These are phyloP conservation scores for Tangachromis dhanisi DNA, from an alignment of 2,113 vertebrate species.

Conservation along the genomic window DNA sequence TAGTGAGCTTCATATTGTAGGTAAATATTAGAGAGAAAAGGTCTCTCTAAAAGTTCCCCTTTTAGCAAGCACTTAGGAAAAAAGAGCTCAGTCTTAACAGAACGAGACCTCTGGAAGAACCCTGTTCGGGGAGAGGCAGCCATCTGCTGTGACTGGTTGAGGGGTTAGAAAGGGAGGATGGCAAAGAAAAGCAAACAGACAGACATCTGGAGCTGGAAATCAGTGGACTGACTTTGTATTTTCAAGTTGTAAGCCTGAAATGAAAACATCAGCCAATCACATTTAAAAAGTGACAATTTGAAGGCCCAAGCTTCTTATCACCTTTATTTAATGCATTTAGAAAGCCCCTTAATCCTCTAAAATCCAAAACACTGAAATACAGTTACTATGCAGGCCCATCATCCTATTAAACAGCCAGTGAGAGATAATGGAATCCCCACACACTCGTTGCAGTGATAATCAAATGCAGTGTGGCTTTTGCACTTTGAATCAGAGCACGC, in stretches of 20 bases:
- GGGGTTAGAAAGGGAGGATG: neutral
- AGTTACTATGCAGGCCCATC: slow-evolving; percentile 4
- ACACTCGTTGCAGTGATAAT: neutral
- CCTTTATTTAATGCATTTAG: neutral
- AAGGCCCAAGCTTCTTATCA: neutral
- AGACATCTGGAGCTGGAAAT: neutral
- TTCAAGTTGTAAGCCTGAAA: neutral
- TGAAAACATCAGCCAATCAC: neutral
- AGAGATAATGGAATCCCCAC: neutral
- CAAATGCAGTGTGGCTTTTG: neutral
- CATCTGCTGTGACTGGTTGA: neutral
- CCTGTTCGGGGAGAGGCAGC: neutral
- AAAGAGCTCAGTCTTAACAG: neutral
- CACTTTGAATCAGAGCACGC: neutral
- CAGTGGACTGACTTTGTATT: neutral
- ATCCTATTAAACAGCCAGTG: neutral
- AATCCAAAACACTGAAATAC: neutral
- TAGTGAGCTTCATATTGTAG: neutral
- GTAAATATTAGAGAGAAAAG: neutral
- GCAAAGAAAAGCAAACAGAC: neutral
- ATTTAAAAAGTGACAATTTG: neutral
- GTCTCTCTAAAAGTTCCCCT: neutral
- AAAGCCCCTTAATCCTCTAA: neutral
- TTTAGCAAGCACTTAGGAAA: neutral
- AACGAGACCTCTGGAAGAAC: neutral